Evolutionary conservation across 2,888 invertebrate species (phyloP).

Genomic region (Dolomedes plantarius): DNA sequence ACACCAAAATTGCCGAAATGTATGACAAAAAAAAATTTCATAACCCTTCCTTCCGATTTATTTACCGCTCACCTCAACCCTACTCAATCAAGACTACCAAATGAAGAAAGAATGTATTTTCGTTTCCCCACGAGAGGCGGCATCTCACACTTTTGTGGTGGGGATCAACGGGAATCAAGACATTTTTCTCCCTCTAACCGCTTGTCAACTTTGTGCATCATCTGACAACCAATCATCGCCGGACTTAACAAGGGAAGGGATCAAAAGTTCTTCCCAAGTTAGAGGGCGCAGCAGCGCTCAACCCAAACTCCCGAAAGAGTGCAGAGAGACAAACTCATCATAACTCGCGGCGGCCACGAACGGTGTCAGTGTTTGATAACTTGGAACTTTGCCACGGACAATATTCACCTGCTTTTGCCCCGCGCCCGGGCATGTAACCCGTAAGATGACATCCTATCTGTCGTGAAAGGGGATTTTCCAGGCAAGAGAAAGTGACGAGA

Average conservation of each 20-base stretch:
- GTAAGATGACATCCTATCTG: neutral
- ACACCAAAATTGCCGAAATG: too few species aligned
- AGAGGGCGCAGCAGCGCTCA: neutral
- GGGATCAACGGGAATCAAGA: neutral
- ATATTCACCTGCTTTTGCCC: neutral
- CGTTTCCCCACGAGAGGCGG: too few species aligned
- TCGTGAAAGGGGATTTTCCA: neutral
- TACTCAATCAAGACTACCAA: too few species aligned
- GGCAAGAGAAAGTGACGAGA: neutral
- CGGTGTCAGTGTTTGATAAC: neutral
- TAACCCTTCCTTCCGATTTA: too few species aligned
- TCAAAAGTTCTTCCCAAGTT: neutral
- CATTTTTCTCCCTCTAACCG: slow-evolving; percentile 2
- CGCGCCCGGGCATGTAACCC: neutral
- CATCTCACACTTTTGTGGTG: too few species aligned
- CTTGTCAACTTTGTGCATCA: neutral
- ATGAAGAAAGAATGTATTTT: too few species aligned
- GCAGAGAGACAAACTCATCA: neutral
- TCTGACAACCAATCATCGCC: neutral
- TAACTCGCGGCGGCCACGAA: neutral
- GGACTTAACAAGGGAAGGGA: slow-evolving; percentile 1
- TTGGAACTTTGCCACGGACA: neutral
- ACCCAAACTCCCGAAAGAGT: neutral
- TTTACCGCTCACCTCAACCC: too few species aligned
- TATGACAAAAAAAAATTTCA: too few species aligned